These are phyloP conservation scores for Cuculus canorus DNA, from an alignment of 2,797 vertebrate genomes.

Conservation along the genomic window DNA sequence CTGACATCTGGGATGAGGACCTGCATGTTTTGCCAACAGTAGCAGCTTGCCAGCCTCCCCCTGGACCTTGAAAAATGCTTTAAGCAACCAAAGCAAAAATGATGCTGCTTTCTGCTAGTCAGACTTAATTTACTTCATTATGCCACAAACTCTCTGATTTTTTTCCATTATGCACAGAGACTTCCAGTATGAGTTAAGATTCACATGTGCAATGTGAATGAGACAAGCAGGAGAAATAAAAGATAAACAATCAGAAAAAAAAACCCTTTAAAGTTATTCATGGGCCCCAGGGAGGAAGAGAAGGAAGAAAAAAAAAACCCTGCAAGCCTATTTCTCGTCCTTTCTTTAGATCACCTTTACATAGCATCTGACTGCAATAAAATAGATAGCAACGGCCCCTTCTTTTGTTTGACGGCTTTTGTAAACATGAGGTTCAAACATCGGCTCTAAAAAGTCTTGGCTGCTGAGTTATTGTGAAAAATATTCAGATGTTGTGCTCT, in stretches of 20 bases:
- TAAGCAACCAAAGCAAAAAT: neutral
- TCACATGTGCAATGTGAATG: neutral
- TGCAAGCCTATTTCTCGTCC: neutral
- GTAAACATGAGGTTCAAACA: neutral
- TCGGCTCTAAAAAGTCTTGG: neutral
- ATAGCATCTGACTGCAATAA: neutral
- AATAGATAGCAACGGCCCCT: neutral
- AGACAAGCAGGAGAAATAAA: neutral
- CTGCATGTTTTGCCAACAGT: neutral
- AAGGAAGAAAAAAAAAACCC: neutral
- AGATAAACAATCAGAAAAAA: neutral
- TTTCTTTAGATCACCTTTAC: neutral
- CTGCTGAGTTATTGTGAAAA: neutral
- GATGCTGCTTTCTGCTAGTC: constrained; percentile 15
- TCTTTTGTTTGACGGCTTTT: neutral
- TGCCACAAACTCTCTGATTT: neutral
- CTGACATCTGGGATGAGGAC: neutral
- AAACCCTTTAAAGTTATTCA: neutral
- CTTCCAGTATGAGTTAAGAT: neutral
- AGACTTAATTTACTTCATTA: constrained; percentile 24
- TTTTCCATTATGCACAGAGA: neutral
- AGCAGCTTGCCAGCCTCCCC: constrained; percentile 3
- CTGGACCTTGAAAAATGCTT: neutral
- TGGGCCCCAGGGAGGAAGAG: neutral
- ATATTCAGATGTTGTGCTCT: neutral